These are phyloP conservation scores for Cryptomyrus ogoouensis DNA, from an alignment of 2,113 vertebrate species.

Conservation along the genomic window DNA sequence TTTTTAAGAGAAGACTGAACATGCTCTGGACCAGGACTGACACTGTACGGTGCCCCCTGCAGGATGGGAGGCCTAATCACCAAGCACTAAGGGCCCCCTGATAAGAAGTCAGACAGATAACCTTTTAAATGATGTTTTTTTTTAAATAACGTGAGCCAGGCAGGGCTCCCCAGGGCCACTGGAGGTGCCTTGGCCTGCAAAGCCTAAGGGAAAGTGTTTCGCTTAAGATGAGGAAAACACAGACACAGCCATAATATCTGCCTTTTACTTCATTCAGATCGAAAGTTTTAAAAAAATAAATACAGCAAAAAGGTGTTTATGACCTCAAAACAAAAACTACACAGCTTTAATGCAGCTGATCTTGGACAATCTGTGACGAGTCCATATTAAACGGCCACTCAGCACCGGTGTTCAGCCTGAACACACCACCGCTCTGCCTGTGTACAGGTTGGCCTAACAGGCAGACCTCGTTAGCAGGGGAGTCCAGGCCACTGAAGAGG, in stretches of 20 bases:
- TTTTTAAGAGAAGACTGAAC: background rate
- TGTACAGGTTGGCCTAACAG: no score
- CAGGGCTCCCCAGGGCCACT: background rate
- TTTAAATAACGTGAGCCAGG: background rate
- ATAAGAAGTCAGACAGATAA: background rate
- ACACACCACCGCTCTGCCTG: background rate
- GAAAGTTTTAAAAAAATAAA: background rate
- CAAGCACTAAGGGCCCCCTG: background rate
- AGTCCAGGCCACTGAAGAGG: background rate
- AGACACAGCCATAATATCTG: background rate
- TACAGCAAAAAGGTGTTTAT: background rate
- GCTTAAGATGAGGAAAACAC: background rate
- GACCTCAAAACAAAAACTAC: background rate
- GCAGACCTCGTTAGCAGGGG: no score
- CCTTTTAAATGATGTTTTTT: background rate
- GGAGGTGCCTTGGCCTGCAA: background rate
- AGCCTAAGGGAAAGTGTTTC: background rate
- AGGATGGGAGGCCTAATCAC: background rate
- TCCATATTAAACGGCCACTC: background rate
- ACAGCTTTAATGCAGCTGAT: background rate
- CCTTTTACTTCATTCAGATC: background rate
- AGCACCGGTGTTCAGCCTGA: background rate
- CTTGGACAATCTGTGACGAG: background rate
- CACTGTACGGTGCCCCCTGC: background rate
- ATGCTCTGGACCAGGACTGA: background rate